phyloP scores from a whole-genome alignment of 2,113 vertebrate species.

The Hippoglossus stenolepis region DNA sequence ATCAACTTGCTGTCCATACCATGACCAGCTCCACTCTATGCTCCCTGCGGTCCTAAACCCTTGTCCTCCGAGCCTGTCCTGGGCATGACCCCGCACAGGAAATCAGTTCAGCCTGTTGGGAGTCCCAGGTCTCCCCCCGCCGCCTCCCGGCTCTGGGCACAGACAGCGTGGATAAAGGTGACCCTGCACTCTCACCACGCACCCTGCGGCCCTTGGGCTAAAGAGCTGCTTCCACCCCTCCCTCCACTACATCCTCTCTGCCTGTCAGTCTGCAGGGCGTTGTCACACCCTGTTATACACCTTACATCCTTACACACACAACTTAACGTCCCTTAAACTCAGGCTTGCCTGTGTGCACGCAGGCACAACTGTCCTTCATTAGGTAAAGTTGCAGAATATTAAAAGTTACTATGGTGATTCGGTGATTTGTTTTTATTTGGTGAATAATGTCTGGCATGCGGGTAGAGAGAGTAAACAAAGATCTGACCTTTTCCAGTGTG shows the following conservation, averaged over 20 bases:
- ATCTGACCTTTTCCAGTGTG: constrained; percentile 32
- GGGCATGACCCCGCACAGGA: constrained; percentile 84
- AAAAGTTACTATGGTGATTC: background rate
- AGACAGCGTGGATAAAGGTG: constrained; percentile 88
- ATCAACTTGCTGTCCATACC: constrained; percentile 18
- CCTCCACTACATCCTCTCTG: constrained; percentile 64
- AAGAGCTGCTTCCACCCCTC: constrained; percentile 57
- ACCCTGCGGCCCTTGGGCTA: constrained; percentile 51
- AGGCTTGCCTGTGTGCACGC: background rate
- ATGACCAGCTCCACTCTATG: constrained; percentile 33
- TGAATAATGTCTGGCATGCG: background rate
- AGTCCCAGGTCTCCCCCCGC: constrained; percentile 53
- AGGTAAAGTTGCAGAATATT: background rate
- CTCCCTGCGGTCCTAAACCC: constrained; percentile 71
- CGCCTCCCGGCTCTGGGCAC: constrained; percentile 79
- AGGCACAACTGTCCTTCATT: constrained; percentile 10
- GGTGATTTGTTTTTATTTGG: background rate
- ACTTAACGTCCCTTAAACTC: background rate
- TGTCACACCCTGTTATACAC: constrained; percentile 59
- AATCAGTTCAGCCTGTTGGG: constrained; percentile 85
- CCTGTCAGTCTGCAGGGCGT: constrained; percentile 37
- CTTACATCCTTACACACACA: constrained; percentile 55
- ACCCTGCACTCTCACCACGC: constrained; percentile 78
- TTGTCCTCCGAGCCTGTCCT: constrained; percentile 79
- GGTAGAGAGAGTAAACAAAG: constrained; percentile 23